A percentile compares a stretch with the other conserved stretches of the same genome.
Evolutionary conservation across 92 coral and sea anemone species (phyloP).

Genomic region (Galaxea fascicularis): DNA sequence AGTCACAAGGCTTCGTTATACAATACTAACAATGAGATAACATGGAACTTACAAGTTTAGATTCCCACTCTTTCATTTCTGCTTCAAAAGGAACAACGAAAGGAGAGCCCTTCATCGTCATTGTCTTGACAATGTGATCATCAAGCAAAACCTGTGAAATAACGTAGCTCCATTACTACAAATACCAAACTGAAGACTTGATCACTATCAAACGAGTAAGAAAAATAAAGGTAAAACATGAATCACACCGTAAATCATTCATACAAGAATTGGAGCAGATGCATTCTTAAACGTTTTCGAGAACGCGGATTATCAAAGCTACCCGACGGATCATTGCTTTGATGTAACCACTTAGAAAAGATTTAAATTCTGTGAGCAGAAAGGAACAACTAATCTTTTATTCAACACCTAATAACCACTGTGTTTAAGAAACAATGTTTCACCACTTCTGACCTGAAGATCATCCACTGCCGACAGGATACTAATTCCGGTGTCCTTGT

Average conservation of each 20-base stretch:
- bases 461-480: slow-evolving; percentile 98
- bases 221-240: too few species aligned
- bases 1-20: neutral
- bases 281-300: too few species aligned
- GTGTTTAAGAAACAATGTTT: neutral
- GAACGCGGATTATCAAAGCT: too few species aligned
- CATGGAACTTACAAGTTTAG: slow-evolving; percentile 79
- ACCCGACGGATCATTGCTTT: too few species aligned
- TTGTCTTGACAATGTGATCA: slow-evolving; percentile 96
- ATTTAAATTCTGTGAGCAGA: too few species aligned
- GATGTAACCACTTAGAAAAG: too few species aligned
- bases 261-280: too few species aligned
- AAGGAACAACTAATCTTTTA: too few species aligned
- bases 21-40: neutral
- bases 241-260: too few species aligned
- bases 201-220: too few species aligned
- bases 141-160: slow-evolving; percentile 83
- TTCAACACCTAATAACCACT: too few species aligned
- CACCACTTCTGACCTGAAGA: slow-evolving; percentile 69
- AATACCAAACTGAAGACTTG: neutral
- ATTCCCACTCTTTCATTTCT: slow-evolving; percentile 92
- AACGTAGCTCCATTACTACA: neutral
- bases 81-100: slow-evolving; percentile 96
- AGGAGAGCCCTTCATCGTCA: slow-evolving; percentile 99
- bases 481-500: slow-evolving; percentile 94